Evolutionary conservation across 2,113 vertebrate species (phyloP), one percentile per base, ranked within the genome.

Genomic region (Nyctereutes procyonoides): DNA sequence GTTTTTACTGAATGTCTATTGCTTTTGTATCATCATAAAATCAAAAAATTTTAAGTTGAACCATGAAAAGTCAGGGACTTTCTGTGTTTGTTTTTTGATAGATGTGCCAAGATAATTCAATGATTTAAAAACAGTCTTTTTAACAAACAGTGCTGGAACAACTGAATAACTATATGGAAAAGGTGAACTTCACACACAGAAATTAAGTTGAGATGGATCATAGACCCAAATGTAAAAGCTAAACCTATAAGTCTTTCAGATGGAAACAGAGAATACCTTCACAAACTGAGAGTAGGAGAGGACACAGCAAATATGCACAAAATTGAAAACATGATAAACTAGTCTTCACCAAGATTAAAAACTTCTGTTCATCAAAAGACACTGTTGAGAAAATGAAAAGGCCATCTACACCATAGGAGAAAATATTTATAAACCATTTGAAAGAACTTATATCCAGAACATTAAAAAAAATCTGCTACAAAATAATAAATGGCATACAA

Each of bases 231-330:
- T 82, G 12, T 81, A 90, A 65, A 93, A 79, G 79, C 7, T 69
- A 43, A 85, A 96, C 86, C 35, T 51, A 88, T 38, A 83, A 67
- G 86, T 20, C 17, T 58, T 73, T 63, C 91, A 91, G 32, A 88
- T 67, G 71, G 79, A 43, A 35, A 71, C 3, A 24, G 3, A 76
- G 53, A 95, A 71, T 71, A 90, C 48, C 15, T 90, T 56, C 24
- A 83, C 16, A 88, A 53, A 26, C 8, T 32, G 26, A 53, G 7
- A 2, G 43, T 30, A 74, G 48, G 35, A 69, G 3, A 48, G 55
- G 76, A 76, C 9, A 51, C 0, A 85, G 58, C 28, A 62, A 91
- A 80, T 81, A 77, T 30, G 30, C 10, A 87, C 35, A 73, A 82
- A 86, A 83, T 69, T 83, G 4, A 71, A 84, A 84, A 87, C 53